A percentile compares a stretch with the other conserved stretches of the same genome.
These are phyloP conservation scores for Amorpha juglandis DNA, from an alignment of 2,888 invertebrate genomes.

Conservation along the genomic window DNA sequence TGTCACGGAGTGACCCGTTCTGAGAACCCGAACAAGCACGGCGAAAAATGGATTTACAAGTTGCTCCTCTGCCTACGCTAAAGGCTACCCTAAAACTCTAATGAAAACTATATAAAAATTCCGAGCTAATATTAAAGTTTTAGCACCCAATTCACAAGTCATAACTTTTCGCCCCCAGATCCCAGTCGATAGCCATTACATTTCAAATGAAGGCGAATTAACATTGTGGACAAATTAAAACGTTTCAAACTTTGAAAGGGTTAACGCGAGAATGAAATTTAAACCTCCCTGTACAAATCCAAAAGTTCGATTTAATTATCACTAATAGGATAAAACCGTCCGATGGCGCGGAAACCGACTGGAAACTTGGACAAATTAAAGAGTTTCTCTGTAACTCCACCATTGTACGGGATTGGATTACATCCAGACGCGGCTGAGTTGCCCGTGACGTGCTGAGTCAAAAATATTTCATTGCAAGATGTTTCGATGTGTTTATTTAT, in stretches of 20 bases:
- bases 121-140: background rate
- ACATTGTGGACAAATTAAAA: constrained; percentile 37
- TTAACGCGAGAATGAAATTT: constrained; percentile 53
- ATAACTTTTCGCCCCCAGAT: constrained; percentile 1
- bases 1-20: too few species aligned
- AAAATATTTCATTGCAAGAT: background rate
- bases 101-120: background rate
- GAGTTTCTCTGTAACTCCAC: constrained; percentile 48
- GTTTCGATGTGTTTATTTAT: too few species aligned
- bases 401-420: constrained; percentile 45
- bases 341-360: constrained; percentile 64
- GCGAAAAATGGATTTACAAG: too few species aligned
- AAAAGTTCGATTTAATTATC: constrained; percentile 69
- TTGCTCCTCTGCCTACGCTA: too few species aligned
- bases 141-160: background rate
- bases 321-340: constrained; percentile 67
- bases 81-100: background rate
- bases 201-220: constrained; percentile 14
- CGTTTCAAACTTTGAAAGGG: constrained; percentile 43
- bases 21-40: too few species aligned
- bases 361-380: constrained; percentile 54
- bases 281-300: constrained; percentile 49
- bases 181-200: constrained; percentile 15
- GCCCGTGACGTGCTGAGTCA: constrained; percentile 20
- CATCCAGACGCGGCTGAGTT: constrained; percentile 35